phyloP scores from a whole-genome alignment of 2,888 invertebrate species.

The Choreutis nemorana region DNA sequence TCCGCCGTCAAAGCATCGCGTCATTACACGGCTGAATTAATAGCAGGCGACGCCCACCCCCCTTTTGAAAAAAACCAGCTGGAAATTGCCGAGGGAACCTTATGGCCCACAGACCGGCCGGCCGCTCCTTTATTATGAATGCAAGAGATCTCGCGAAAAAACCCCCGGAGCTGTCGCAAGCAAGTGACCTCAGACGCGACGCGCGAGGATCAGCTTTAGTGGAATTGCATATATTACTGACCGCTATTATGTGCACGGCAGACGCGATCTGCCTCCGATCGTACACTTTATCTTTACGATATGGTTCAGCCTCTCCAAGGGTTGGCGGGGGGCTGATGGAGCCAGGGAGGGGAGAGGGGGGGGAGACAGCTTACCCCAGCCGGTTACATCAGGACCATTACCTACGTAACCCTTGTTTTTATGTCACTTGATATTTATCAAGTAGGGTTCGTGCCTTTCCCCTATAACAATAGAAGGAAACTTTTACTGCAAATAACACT shows the following conservation, averaged over 20 bases:
- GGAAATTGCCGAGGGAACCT: conserved; percentile 17
- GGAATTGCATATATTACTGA: conserved; percentile 16
- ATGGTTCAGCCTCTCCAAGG: conserved; percentile 8
- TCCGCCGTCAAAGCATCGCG: conserved; percentile 24
- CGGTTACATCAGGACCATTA: no score
- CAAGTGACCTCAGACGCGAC: no score
- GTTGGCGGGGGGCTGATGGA: no score
- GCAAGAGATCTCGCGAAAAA: conserved; percentile 20
- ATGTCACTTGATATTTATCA: no score
- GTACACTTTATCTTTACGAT: conserved; percentile 10
- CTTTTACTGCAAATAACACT: no score
- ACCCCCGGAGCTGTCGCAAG: conserved; percentile 12
- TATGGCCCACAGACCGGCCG: conserved; percentile 21
- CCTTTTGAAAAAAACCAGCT: conserved; percentile 14
- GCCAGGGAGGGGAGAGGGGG: no score
- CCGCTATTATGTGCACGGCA: conserved; percentile 7
- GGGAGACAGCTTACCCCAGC: no score
- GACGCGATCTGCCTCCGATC: no score
- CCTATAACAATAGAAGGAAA: no score
- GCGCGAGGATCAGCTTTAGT: conserved; percentile 13
- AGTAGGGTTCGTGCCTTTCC: no score
- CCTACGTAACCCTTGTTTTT: no score
- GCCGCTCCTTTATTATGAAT: conserved; percentile 40
- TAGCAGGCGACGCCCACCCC: conserved; percentile 13
- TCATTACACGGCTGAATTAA: conserved; percentile 27